Evolutionary conservation across 2,113 vertebrate species (phyloP).

Genomic region (Rhinopomastus cyanomelas): DNA sequence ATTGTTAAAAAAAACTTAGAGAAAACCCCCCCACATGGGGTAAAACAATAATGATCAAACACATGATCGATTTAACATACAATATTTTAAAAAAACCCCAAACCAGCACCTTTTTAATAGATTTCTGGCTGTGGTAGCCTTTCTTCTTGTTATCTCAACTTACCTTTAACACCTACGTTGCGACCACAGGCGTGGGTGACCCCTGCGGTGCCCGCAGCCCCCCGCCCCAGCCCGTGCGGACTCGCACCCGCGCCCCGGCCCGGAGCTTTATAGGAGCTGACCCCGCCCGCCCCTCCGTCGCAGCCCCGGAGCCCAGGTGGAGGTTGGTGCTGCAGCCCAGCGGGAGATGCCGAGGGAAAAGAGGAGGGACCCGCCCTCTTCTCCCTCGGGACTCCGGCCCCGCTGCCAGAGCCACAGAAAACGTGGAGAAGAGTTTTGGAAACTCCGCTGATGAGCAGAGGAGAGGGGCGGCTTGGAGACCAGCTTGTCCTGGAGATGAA

Average conservation of each 20-base stretch:
- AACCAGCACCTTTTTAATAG: fast-evolving
- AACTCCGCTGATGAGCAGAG: not conserved
- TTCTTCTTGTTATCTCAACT: not conserved
- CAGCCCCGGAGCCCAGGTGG: not conserved
- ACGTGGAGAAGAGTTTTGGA: not conserved
- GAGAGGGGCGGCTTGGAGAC: not conserved
- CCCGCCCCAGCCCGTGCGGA: too few species aligned
- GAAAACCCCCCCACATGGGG: fast-evolving
- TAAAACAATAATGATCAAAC: fast-evolving
- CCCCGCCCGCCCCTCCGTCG: not conserved
- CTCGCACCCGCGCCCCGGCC: fast-evolving
- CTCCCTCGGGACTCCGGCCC: too few species aligned
- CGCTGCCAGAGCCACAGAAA: too few species aligned
- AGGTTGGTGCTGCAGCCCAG: not conserved
- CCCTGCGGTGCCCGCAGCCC: not conserved
- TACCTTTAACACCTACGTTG: not conserved
- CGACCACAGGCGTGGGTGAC: fast-evolving
- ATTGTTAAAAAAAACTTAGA: too few species aligned
- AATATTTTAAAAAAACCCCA: too few species aligned
- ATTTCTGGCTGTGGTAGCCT: fast-evolving
- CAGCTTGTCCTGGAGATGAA: not conserved
- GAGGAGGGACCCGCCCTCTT: too few species aligned
- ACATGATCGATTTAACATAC: fast-evolving
- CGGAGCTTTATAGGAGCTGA: not conserved
- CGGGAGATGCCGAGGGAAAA: fast-evolving